Conservation (phyloP, 2,888 invertebrate genomes). For the Mechanitis mazaeus region DNA sequence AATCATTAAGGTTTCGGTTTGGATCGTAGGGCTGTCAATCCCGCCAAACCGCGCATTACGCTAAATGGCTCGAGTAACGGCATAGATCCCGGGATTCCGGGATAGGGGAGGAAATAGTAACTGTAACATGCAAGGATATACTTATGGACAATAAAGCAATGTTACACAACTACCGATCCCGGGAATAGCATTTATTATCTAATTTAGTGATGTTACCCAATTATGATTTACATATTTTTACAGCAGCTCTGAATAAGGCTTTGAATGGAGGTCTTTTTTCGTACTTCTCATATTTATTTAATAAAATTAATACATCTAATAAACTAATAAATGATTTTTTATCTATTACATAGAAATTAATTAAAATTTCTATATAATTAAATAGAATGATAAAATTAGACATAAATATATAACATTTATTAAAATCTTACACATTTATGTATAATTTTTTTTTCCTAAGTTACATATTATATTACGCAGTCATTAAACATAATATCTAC, state of each 20-base stretch:
- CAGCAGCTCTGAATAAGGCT: background rate
- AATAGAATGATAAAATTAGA: too few relatives aligned
- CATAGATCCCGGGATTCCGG: conserved; percentile 41
- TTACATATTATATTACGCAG: too few relatives aligned
- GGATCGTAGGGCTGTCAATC: conserved; percentile 58
- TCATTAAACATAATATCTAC: too few relatives aligned
- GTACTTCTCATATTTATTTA: too few relatives aligned
- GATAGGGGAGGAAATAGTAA: conserved; percentile 64
- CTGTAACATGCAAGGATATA: conserved; percentile 44
- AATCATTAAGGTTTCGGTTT: conserved; percentile 53
- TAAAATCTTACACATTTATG: too few relatives aligned
- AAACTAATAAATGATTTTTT: too few relatives aligned
- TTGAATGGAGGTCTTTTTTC: background rate
- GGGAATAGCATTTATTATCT: conserved; percentile 56
- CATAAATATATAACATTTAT: too few relatives aligned
- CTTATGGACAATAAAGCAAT: conserved; percentile 73
- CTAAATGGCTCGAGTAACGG: conserved; percentile 72
- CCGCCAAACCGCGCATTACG: conserved; percentile 71
- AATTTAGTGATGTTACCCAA: conserved; percentile 30
- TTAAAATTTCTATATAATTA: too few relatives aligned
- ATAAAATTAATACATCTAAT: too few relatives aligned
- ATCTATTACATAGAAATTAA: too few relatives aligned
- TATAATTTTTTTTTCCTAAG: too few relatives aligned
- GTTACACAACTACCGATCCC: conserved; percentile 42
- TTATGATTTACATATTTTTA: conserved; percentile 3